Percentiles rank a stretch among this genome's conserved stretches.
These are phyloP conservation scores for Agrilus biguttatus DNA, from an alignment of 2,888 invertebrate species.

Conservation along the genomic window DNA sequence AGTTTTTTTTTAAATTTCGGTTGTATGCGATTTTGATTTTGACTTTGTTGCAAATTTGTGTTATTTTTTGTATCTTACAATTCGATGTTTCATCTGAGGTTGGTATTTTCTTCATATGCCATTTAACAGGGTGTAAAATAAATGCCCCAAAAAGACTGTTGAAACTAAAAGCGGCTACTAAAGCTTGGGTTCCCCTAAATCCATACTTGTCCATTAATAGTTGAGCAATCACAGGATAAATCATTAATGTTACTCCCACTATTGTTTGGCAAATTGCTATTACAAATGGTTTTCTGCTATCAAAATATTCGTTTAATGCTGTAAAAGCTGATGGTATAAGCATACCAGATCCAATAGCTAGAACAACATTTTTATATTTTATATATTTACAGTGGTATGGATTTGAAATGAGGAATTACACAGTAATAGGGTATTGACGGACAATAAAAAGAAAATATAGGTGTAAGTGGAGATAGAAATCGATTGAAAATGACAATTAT, in stretches of 20 bases:
- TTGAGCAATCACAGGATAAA: conserved; percentile 51
- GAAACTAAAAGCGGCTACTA: conserved; percentile 51
- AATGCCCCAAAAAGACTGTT: conserved; percentile 53
- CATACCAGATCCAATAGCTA: conserved; percentile 59
- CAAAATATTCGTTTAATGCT: conserved; percentile 61
- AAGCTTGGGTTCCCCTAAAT: conserved; percentile 50
- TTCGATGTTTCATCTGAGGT: no score
- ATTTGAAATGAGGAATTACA: no score
- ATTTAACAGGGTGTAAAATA: conserved; percentile 59
- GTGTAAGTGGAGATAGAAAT: no score
- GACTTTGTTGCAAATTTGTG: no score
- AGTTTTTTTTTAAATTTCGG: no score
- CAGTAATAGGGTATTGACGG: no score
- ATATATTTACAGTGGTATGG: no score
- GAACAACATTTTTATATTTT: conserved; percentile 7
- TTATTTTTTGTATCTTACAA: no score
- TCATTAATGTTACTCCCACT: conserved; percentile 51
- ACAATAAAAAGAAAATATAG: no score
- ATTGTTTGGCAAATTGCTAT: conserved; percentile 59
- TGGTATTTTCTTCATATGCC: conserved; percentile 41
- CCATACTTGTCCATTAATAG: conserved; percentile 47
- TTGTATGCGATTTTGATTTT: no score
- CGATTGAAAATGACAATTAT: no score
- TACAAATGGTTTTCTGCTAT: conserved; percentile 51
- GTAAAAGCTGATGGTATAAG: conserved; percentile 59